Evolutionary conservation across 2,888 invertebrate species (phyloP), one percentile per base, ranked within the genome.

Genomic region (Parasteatoda lunata): DNA sequence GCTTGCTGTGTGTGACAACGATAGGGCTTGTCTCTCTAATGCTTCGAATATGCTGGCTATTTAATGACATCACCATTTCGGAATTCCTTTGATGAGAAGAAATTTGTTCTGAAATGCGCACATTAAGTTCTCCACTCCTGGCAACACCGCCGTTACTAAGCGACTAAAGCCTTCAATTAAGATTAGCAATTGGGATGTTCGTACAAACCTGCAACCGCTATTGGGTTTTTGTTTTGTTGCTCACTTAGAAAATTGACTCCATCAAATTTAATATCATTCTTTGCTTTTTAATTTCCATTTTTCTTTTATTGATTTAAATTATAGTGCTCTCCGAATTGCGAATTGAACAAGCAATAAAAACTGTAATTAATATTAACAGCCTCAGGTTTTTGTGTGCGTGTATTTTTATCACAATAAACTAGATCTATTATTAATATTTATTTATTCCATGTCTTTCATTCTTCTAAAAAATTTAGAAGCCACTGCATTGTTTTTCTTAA

Each of bases 71-170:
- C 73, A 73, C 75, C 78, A 77, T 84, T 84, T 78, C 78, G 84
- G 84, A 84, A 84, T 84, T 84, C 84, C 84, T 84, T 78, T 78
- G 84, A 84, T 75, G 73, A 78, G 78, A 84, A 84, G 84, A 84
- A 78, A 84, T 84, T 84, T 78, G 69, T 84, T 47, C 77, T 66
- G 72, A 73, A 68, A 65, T 72, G 54, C 30, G 49, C 15, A 73
- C 78, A 78, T 77, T 73, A 84, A 82, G 84, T 84, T 78, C 84
- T 66, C 73, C 68, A 45, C 47, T 72, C 84, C 59, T 84, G 78
- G 84, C 84, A 84, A 84, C 84, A 13, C 70, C 51, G n/a, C 68
- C 59, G 77, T 84, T 59, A 68, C 84, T 68, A 78, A n/a, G 84
- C 72, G 78, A 84, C 84, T 54, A 49, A 72, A 84, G 73, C 73